A percentile compares a stretch with the other conserved stretches of the same genome.
Evolutionary conservation across 2,888 invertebrate species (phyloP).

Genomic region (Ceratothoa steindachneri): DNA sequence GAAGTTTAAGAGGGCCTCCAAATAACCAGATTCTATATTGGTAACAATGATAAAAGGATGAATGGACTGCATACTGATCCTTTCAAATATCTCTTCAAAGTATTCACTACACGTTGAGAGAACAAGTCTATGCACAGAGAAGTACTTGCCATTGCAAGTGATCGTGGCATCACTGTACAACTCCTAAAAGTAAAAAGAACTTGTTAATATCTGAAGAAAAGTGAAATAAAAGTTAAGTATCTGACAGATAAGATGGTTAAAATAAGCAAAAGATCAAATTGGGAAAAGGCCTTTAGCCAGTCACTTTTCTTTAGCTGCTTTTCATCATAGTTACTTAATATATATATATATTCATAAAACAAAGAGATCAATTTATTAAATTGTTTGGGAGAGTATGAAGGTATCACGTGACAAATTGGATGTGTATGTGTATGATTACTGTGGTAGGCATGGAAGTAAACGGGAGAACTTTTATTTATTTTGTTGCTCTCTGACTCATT

Average conservation of each 20-base stretch:
- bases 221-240: neutral
- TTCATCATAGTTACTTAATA: too few species aligned
- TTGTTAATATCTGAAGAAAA: neutral
- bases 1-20: conserved; percentile 1
- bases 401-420: too few species aligned
- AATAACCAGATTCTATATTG: neutral
- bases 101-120: conserved; percentile 4
- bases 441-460: too few species aligned
- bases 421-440: too few species aligned
- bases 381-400: too few species aligned
- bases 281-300: too few species aligned
- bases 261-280: too few species aligned
- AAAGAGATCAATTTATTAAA: too few species aligned
- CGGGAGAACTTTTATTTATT: too few species aligned
- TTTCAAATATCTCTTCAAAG: conserved; percentile 8
- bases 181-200: neutral
- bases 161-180: conserved; percentile 6
- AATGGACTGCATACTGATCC: neutral
- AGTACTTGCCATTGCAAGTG: neutral
- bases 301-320: too few species aligned
- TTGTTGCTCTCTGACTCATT: too few species aligned
- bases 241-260: neutral
- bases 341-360: too few species aligned
- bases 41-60: conserved; percentile 5
- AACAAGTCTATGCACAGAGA: conserved; percentile 8